Base-by-base conservation (phyloP, 1,140 invertebrate genomes). In the Hylyphantes graminicola region DNA sequence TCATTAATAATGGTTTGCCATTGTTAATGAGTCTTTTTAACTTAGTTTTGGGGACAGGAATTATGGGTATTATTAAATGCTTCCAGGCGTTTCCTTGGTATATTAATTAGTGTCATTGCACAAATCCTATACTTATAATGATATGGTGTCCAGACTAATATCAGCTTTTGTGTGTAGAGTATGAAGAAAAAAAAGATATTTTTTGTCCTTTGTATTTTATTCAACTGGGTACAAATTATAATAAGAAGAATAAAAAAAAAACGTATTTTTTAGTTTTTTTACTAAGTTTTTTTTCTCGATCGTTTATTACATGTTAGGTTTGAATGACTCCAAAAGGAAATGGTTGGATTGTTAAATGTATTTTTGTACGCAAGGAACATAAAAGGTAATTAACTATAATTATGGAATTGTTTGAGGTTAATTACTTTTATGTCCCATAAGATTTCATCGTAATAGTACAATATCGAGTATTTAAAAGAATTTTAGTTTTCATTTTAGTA, bases 21-120 rank as follows among this genome's bases (percentile, higher is more conserved):
- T 81, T 73, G 50, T 81, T 81, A 81, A 81, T 63, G 48, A 81
- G 11, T 7, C 7, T 81, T 81, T 81, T 81, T 73, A 81, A 72
- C 51, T 35, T 59, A 21, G 55, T 63, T 81, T 81, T 72, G 13
- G n/a, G 12, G 11, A 81, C 15, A 53, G 53, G 21, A 55, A 51
- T 81, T 81, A n/a, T 63, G 9, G 51, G 53, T 79, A 79, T 72
- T 81, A 72, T 63, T 81, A 81, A 81, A 81, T 63, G 54, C 17
- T 81, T 57, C 53, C 12, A 63, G 68, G 78, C 78, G 67, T 81
- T 73, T 72, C n/a, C 77, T 61, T 72, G 48, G 21, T 72, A 54
- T 73, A 81, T 72, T 81, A 72, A 81, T 81, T 80, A 72, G 57
- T 72, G 78, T 80, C 67, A 72, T 50, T 53, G 55, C 13, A 17